These are phyloP conservation scores for Strigamia maritima DNA, from an alignment of 2,888 invertebrate species.

Conservation along the genomic window DNA sequence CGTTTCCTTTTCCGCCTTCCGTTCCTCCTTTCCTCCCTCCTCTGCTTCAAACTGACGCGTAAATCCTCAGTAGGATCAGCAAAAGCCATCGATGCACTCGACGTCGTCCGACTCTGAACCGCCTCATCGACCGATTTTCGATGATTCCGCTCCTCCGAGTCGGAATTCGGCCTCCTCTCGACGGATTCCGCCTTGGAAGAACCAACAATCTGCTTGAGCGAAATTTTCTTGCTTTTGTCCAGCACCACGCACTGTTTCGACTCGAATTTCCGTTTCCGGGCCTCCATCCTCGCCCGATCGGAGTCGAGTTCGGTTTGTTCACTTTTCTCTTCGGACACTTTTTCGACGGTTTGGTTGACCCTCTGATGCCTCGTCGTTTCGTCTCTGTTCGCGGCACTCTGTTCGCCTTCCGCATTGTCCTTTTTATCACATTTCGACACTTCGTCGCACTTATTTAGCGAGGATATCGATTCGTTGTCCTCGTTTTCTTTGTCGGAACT, in stretches of 20 bases:
- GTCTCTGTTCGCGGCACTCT: not conserved
- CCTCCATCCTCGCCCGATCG: not conserved
- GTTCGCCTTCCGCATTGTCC: not conserved
- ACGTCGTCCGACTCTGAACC: not conserved
- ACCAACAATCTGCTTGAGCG: not conserved
- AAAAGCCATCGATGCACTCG: not conserved
- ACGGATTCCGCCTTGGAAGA: not conserved
- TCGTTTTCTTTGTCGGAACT: slow-evolving; percentile 35
- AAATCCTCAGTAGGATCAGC: not conserved
- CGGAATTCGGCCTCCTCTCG: not conserved
- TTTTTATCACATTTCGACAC: not conserved
- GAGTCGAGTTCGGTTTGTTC: not conserved
- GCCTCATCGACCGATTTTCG: not conserved
- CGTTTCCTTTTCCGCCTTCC: too few relatives aligned
- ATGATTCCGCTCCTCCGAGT: not conserved
- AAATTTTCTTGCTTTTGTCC: not conserved
- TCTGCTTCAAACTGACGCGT: not conserved
- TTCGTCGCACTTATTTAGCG: not conserved
- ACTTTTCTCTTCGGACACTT: not conserved
- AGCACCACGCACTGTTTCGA: not conserved
- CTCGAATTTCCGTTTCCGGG: slow-evolving; percentile 24
- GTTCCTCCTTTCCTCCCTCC: not conserved
- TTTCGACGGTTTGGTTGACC: not conserved
- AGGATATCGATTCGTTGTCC: not conserved
- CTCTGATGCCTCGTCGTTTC: not conserved